Evolutionary conservation across 1,140 invertebrate genomes (phyloP), one percentile per base, ranked within the genome.

Genomic region (Cydia pomonella): DNA sequence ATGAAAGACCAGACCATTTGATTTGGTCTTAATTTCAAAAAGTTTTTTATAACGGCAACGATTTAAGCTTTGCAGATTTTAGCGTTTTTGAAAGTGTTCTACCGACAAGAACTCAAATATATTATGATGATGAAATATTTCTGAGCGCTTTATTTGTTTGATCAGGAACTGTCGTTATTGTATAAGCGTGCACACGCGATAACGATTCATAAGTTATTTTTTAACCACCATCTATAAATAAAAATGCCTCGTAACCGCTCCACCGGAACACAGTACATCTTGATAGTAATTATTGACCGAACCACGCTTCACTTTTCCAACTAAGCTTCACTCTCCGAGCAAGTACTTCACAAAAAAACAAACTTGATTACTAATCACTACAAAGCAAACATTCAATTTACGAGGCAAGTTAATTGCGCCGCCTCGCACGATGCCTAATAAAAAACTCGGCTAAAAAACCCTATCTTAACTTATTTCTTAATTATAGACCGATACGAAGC

Each of bases 331-430:
- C 16, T 33, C 83, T 82, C 86, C 84, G 81, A 87, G 87, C 76
- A 75, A 72, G 79, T 83, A 79, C 76, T 72, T 81, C 38, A 75
- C 16, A 76, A 76, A 92, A 92, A 90, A 90, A 87, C 82, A 87
- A 82, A 86, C 81, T 90, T 92, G 91, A 92, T 92, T 91, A 87
- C 91, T 91, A 91, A 92, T 92, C 90, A 88, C 89, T 92, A 87
- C 89, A 91, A 91, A 92, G 90, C 90, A 92, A 92, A 92, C 90
- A 92, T 92, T 92, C 91, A 92, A 92, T 92, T 92, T 93, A 90
- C 86, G 86, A 90, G 89, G 89, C 90, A 85, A 88, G 87, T 87
- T 92, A 92, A 92, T 92, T 92, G 91, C 88, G 84, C 80, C 80
- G 83, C 84, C 84, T 82, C 82, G 83, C 84, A 85, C 87, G 84